Evolutionary conservation across 1,140 invertebrate species (phyloP).

Genomic region (Drosophila erecta): DNA sequence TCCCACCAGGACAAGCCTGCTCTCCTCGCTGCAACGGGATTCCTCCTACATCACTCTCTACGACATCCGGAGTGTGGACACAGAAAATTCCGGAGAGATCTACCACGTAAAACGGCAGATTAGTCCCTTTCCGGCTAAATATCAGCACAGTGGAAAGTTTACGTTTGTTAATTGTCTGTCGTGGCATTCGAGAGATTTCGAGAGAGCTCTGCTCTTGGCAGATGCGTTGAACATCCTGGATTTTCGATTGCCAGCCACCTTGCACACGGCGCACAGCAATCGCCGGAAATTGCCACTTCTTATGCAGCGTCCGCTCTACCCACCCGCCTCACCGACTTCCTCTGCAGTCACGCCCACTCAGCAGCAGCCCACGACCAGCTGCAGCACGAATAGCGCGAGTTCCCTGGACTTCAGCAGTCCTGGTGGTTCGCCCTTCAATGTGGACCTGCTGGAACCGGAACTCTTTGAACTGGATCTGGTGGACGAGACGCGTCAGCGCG

Average conservation of each 20-base stretch:
- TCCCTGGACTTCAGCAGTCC: slow-evolving; percentile 43
- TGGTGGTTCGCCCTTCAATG: slow-evolving; percentile 55
- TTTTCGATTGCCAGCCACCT: slow-evolving; percentile 67
- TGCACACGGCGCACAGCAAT: slow-evolving; percentile 75
- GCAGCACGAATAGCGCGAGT: slow-evolving; percentile 60
- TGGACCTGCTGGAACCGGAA: slow-evolving; percentile 64
- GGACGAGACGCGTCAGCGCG: slow-evolving; percentile 73
- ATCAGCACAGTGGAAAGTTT: slow-evolving; percentile 60
- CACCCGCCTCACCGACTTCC: slow-evolving; percentile 33
- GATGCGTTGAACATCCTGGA: slow-evolving; percentile 73
- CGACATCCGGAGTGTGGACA: slow-evolving; percentile 76
- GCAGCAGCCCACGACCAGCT: slow-evolving; percentile 57
- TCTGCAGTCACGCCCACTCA: slow-evolving; percentile 41
- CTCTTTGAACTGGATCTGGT: slow-evolving; percentile 70
- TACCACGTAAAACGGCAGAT: slow-evolving; percentile 79
- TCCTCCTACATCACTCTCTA: slow-evolving; percentile 77
- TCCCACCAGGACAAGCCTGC: slow-evolving; percentile 88
- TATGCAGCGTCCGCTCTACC: slow-evolving; percentile 61
- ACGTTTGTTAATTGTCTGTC: slow-evolving; percentile 59
- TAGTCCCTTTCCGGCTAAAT: slow-evolving; percentile 76
- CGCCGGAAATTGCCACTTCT: slow-evolving; percentile 75
- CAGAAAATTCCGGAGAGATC: slow-evolving; percentile 67
- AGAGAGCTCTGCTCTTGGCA: slow-evolving; percentile 70
- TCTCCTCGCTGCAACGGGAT: slow-evolving; percentile 78
- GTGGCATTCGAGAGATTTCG: slow-evolving; percentile 79